Base-by-base conservation (phyloP, 1,140 invertebrate species). In the Anadara kagoshimensis region DNA sequence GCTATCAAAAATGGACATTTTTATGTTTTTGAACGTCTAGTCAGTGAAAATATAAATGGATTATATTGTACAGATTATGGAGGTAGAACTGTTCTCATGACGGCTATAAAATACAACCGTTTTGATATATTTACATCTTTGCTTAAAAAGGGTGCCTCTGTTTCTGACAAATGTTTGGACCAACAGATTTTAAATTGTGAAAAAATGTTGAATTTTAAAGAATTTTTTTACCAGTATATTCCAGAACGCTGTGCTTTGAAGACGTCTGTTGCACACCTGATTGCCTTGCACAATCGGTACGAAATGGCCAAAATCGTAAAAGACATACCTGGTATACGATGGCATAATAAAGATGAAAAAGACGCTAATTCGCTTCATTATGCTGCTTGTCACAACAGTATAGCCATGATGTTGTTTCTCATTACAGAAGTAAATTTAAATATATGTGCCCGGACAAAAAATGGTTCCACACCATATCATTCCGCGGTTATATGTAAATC, bases 1-100 rank as follows among this genome's bases (percentile, higher is more conserved):
- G 54, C 66, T 4, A 43, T 68, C n/a, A 14, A 41, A 29, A 58
- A 58, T 29, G 56, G 56, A 0, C 66, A 68, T 59, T 0, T 20
- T 10, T 24, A 68, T 4, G 45, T 59, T 36, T 43, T 68, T n/a
- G 26, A 68, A 58, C 16, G 26, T 0, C 24, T 68, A 29, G 29
- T 36, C 4, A 20, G 0, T 0, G 1, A 68, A 29, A 47, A 26
- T 0, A 20, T 14, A n/a, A 68, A 57, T 36, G 54, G 53, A 0
- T 29, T 49, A 12, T 29, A 58, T n/a, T 68, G 65, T 45, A 58
- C 36, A 47, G 41, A 8, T 5, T 56, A 16, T 24, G 20, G 54
- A 44, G 65, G 65, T 24, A 68, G 26, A 29, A 68, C 54, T 16
- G 53, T 54, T 56, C 3, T 58, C 14, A 68, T 68, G 43, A 68